phyloP scores from a whole-genome alignment of 2,113 vertebrate species.

The Dryoscopus gambensis region DNA sequence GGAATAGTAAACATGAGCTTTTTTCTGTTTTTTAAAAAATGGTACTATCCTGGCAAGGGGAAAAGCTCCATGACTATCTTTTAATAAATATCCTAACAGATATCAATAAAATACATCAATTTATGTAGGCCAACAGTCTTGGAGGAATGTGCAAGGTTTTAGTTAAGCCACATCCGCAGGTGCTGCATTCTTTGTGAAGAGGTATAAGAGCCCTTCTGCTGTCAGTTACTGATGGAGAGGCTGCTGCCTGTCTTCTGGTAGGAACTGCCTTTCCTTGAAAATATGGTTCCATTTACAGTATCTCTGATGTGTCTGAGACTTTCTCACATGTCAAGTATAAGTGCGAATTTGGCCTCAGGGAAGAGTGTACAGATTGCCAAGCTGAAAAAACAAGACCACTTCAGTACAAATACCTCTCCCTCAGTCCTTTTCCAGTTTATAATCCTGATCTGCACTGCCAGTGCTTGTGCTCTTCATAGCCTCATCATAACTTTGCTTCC shows the following conservation, averaged over 20 bases:
- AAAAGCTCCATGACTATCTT: not conserved
- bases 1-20: not conserved
- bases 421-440: not conserved
- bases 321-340: not conserved
- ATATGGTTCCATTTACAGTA: not conserved
- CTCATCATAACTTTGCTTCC: not conserved
- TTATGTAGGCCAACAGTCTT: not conserved
- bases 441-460: not conserved
- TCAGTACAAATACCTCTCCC: not conserved
- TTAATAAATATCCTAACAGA: not conserved
- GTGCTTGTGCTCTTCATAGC: not conserved
- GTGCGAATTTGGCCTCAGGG: not conserved
- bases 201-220: not conserved
- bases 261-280: not conserved
- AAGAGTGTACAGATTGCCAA: not conserved
- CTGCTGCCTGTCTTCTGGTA: not conserved
- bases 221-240: not conserved
- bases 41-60: not conserved
- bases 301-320: not conserved
- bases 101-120: not conserved
- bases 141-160: not conserved
- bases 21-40: not conserved
- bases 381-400: not conserved
- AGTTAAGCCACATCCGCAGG: not conserved
- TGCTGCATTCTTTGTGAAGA: not conserved